Base-by-base conservation (phyloP, 1,140 invertebrate species). In the Popillia japonica region DNA sequence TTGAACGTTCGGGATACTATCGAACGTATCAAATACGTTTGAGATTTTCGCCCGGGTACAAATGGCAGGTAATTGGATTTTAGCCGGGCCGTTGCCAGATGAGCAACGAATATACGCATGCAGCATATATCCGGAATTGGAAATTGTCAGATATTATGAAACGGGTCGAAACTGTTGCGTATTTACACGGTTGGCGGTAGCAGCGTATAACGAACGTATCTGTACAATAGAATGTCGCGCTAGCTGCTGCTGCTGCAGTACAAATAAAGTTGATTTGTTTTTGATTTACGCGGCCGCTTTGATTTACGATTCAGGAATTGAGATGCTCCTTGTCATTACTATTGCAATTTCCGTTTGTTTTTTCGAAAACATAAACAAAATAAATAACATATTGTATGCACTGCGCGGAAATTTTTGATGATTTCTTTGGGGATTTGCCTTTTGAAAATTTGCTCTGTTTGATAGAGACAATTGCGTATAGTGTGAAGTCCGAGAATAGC, bases 121-220 rank as follows among this genome's bases (percentile, higher is more conserved):
- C 14, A 17, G 48, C 48, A 17, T 55, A 55, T 55, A 55, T 55
- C 48, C 48, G 48, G 48, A 55, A 55, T 55, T 55, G 48, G 48
- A 55, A 17, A 55, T 55, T 55, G 48, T 55, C 48, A 55, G 48
- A 55, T 55, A 55, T 55, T 55, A 55, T 55, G 48, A 55, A 55
- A 55, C 48, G 48, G 48, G 48, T 55, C 14, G 48, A 55, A 55
- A 17, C 14, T 55, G 48, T 55, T 55, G 48, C 48, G 48, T 55
- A 55, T 55, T 55, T 55, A 55, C 48, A 55, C n/a, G n/a, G 48
- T 55, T 4, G 27, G 27, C 27, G 2, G 27, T 34, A 34, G 27
- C 27, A 55, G 48, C 11, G 14, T n/a, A 17, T n/a, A 55, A 6
- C 11, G 14, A n/a, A 55, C 6, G 14, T 55, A 55, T 55, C 14